Conservation (phyloP, 2,888 invertebrate genomes). For the Hipparchia semele region DNA sequence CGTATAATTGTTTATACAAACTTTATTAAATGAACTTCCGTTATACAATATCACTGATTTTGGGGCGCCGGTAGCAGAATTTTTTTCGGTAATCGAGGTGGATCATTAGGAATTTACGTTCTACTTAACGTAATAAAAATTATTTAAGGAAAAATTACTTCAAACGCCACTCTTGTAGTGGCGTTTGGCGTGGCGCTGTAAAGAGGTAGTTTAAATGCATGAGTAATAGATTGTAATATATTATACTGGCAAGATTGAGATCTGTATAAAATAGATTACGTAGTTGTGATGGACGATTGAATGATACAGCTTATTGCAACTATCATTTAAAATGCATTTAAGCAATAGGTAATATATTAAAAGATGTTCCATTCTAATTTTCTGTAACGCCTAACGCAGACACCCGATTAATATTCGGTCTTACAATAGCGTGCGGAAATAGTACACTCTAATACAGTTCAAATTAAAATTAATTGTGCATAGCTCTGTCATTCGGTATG, state of each 20-base stretch:
- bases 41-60: conserved; percentile 22
- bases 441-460: background rate
- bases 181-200: no score
- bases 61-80: background rate
- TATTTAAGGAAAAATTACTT: no score
- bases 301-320: conserved; percentile 5
- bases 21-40: conserved; percentile 19
- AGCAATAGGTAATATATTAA: conserved; percentile 11
- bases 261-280: conserved; percentile 16
- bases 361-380: conserved; percentile 23
- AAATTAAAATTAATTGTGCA: background rate
- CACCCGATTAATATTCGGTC: background rate
- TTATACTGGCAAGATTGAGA: background rate
- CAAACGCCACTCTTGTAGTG: no score
- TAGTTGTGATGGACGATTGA: conserved; percentile 14
- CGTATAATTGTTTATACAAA: conserved; percentile 15
- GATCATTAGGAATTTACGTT: background rate
- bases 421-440: background rate
- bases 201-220: background rate
- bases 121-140: background rate
- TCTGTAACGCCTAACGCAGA: background rate
- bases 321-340: conserved; percentile 15
- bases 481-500: no score
- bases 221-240: background rate
- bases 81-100: background rate